phyloP scores from a whole-genome alignment of 2,888 invertebrate species.

The Megalurothrips usitatus region DNA sequence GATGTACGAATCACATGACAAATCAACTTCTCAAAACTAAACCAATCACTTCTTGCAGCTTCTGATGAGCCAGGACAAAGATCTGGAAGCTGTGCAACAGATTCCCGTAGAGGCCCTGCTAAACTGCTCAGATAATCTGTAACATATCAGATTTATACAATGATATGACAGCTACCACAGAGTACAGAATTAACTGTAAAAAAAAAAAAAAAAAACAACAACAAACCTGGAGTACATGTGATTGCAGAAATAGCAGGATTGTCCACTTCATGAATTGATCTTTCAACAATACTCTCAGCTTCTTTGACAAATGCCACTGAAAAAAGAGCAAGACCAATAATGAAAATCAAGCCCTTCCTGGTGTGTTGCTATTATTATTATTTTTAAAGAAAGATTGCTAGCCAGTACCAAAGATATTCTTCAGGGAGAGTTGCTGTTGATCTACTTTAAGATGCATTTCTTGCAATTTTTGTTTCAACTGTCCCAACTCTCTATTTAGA shows the following conservation, averaged over 20 bases:
- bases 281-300: constrained; percentile 51
- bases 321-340: constrained; percentile 34
- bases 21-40: neutral
- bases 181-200: neutral
- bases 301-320: constrained; percentile 48
- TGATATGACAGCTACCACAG: neutral
- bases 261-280: constrained; percentile 57
- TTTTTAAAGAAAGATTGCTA: constrained; percentile 37
- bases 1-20: neutral
- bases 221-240: constrained; percentile 57
- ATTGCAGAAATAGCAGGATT: constrained; percentile 62
- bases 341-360: neutral
- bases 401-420: constrained; percentile 38
- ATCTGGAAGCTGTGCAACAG: constrained; percentile 38
- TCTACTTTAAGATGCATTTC: constrained; percentile 44
- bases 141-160: constrained; percentile 31
- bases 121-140: constrained; percentile 54
- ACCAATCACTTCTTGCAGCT: neutral
- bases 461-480: constrained; percentile 60
- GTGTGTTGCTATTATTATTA: constrained; percentile 35
- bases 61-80: neutral
- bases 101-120: constrained; percentile 47
- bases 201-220: neutral
- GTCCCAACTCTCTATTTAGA: constrained; percentile 59
- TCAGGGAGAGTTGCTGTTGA: constrained; percentile 39